These are phyloP conservation scores for Psophia crepitans DNA, from an alignment of 2,113 vertebrate species.

Conservation along the genomic window DNA sequence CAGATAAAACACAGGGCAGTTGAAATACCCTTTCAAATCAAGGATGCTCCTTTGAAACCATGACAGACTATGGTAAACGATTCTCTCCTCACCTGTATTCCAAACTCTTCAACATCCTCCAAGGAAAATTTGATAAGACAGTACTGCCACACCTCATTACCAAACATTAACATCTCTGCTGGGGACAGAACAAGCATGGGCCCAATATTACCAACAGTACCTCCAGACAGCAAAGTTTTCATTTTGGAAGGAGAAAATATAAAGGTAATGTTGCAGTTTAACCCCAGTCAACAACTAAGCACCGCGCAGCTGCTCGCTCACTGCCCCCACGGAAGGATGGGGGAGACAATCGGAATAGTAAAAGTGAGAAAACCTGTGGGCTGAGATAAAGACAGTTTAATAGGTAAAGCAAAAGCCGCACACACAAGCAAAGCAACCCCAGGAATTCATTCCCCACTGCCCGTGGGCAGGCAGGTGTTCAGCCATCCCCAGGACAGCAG, in stretches of 20 bases:
- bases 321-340: too few relatives aligned
- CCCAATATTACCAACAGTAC: neutral
- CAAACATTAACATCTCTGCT: neutral
- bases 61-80: accelerated
- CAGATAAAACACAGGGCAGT: neutral
- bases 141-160: neutral
- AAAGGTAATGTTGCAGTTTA: neutral
- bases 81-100: neutral
- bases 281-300: too few relatives aligned
- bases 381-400: too few relatives aligned
- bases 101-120: neutral
- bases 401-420: too few relatives aligned
- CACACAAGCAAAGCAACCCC: too few relatives aligned
- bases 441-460: too few relatives aligned
- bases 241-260: neutral
- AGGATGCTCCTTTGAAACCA: neutral
- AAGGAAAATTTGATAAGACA: neutral
- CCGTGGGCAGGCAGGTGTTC: too few relatives aligned
- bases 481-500: too few relatives aligned
- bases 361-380: too few relatives aligned
- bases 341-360: too few relatives aligned
- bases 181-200: neutral
- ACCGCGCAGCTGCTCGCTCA: too few relatives aligned
- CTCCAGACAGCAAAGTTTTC: neutral
- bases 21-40: neutral